These are phyloP conservation scores for Romanogobio albipinnatus DNA, from an alignment of 2,113 vertebrate species.

Conservation along the genomic window DNA sequence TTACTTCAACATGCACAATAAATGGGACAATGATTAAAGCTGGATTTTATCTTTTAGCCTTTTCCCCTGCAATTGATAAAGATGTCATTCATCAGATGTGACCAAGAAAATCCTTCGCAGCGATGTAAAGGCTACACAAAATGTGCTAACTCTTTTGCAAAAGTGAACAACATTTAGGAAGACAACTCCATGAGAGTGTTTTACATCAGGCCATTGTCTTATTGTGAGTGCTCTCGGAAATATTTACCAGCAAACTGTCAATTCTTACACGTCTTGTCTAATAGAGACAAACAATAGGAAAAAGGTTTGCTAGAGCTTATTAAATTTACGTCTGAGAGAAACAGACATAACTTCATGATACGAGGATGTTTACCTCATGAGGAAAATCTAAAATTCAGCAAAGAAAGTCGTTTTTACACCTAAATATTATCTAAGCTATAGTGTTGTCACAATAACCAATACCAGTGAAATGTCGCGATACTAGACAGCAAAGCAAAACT, in stretches of 20 bases:
- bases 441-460: background rate
- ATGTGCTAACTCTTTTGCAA: background rate
- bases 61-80: slow-evolving; percentile 34
- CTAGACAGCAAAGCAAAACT: background rate
- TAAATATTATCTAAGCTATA: background rate
- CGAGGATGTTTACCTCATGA: background rate
- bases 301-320: slow-evolving; percentile 35
- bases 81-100: background rate
- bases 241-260: slow-evolving; percentile 46
- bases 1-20: slow-evolving; percentile 55
- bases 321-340: background rate
- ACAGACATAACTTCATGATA: too few relatives aligned
- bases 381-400: background rate
- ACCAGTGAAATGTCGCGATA: background rate
- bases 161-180: background rate
- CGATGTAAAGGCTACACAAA: background rate
- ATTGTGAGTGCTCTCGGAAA: slow-evolving; percentile 32
- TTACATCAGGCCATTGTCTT: slow-evolving; percentile 15
- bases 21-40: slow-evolving; percentile 47
- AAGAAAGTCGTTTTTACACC: background rate
- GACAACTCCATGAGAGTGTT: background rate
- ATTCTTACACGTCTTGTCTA: slow-evolving; percentile 50
- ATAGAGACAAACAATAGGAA: slow-evolving; percentile 35
- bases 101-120: slow-evolving; percentile 9
- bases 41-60: slow-evolving; percentile 37